Evolutionary conservation across 2,113 vertebrate species (phyloP).

Genomic region (Siphamia tubifer): DNA sequence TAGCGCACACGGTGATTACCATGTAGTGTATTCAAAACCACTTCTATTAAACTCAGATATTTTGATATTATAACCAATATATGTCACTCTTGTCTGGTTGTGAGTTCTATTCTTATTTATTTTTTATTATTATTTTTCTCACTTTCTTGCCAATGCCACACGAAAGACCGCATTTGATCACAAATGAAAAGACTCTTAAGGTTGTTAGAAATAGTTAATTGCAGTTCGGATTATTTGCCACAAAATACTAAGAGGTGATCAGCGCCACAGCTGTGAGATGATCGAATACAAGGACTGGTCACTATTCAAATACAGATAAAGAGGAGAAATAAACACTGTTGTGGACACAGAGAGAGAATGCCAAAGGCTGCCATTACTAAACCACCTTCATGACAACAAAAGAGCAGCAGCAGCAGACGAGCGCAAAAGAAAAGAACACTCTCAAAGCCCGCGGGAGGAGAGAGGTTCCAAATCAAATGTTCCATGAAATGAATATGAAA

Average conservation of each 20-base stretch:
- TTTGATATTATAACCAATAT: too few relatives aligned
- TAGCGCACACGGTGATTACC: not conserved
- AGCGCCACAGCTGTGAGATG: constrained; percentile 2
- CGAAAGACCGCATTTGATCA: not conserved
- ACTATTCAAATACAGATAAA: constrained; percentile 42
- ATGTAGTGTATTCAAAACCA: not conserved
- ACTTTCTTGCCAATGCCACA: too few relatives aligned
- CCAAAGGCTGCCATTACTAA: constrained; percentile 63
- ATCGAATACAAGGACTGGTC: constrained; percentile 40
- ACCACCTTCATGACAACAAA: constrained; percentile 65
- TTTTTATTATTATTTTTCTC: too few relatives aligned
- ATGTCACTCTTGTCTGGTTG: too few relatives aligned
- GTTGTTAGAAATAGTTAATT: not conserved
- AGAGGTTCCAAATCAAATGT: constrained; percentile 73
- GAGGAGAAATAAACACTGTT: constrained; percentile 25
- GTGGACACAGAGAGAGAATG: constrained; percentile 47
- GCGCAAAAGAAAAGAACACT: constrained; percentile 45
- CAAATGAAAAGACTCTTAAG: too few relatives aligned
- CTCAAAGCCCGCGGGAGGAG: constrained; percentile 52
- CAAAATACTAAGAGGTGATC: not conserved
- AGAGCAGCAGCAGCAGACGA: constrained; percentile 47
- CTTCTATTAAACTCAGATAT: constrained; percentile 19
- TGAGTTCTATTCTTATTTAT: not conserved
- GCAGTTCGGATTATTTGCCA: not conserved
- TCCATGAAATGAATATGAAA: constrained; percentile 80